A percentile compares a stretch with the other conserved stretches of the same genome.
These are phyloP conservation scores for Alectura lathami DNA, from an alignment of 2,113 vertebrate species.

Conservation along the genomic window DNA sequence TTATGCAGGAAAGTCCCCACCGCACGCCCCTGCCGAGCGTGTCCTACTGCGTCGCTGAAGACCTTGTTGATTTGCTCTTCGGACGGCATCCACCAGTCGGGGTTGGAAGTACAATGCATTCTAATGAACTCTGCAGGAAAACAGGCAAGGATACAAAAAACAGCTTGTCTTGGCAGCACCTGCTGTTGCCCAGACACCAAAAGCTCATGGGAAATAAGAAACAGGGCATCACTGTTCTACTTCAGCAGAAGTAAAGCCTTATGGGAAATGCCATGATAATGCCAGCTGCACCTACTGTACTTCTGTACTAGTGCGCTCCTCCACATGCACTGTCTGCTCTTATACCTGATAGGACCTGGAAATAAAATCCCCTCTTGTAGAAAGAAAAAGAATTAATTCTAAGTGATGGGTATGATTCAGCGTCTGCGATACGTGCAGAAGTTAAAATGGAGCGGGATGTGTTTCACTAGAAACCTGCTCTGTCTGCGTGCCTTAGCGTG, in stretches of 20 bases:
- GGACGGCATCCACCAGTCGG: constrained; percentile 99
- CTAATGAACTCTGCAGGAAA: constrained; percentile 93
- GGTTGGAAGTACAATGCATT: constrained; percentile 98
- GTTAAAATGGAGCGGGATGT: background rate
- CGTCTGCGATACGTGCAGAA: background rate
- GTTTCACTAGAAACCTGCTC: background rate
- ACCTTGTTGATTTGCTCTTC: constrained; percentile 99
- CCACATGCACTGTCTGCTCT: background rate
- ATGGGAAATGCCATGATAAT: constrained; percentile 71
- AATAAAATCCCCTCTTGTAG: background rate
- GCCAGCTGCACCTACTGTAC: background rate
- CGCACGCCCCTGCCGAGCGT: constrained; percentile 94
- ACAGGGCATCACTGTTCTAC: background rate
- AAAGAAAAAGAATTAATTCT: background rate
- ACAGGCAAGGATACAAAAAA: constrained; percentile 6
- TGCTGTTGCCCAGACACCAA: background rate
- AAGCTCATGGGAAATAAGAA: constrained; percentile 12
- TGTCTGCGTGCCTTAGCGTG: background rate
- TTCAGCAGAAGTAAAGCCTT: constrained; percentile 35
- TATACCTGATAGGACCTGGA: background rate
- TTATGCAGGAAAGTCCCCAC: constrained; percentile 93
- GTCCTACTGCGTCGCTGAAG: constrained; percentile 96
- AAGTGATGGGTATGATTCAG: background rate
- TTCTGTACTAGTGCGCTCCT: background rate
- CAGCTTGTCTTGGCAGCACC: constrained; percentile 33